phyloP scores from a whole-genome alignment of 2,113 vertebrate genomes.

The Varanus komodoensis region DNA sequence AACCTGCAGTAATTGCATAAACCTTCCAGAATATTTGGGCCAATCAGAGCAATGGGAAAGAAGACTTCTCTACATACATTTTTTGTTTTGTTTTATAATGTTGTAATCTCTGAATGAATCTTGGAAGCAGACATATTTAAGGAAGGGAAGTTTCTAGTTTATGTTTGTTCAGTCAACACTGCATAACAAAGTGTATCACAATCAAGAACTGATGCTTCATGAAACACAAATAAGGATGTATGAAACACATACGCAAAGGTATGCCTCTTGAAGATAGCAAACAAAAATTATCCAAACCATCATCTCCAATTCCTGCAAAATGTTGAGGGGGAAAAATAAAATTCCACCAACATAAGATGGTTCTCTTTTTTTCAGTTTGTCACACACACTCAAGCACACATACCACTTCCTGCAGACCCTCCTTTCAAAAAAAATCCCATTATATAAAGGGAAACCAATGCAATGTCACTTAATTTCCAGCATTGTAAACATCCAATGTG shows the following conservation, averaged over 20 bases:
- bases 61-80: not conserved
- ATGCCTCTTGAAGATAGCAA: not conserved
- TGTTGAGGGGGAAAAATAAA: not conserved
- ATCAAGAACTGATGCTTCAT: not conserved
- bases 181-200: conserved; percentile 29
- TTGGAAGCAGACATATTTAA: not conserved
- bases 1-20: conserved; percentile 56
- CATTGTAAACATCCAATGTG: conserved; percentile 19
- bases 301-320: not conserved
- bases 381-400: not conserved
- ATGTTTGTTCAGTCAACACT: conserved; percentile 28
- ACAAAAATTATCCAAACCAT: not conserved
- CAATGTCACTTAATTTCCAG: conserved; percentile 1
- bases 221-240: not conserved
- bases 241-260: fast-evolving
- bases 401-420: not conserved
- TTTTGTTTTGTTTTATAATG: not conserved
- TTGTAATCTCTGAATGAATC: not conserved
- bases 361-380: not conserved
- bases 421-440: conserved; percentile 24
- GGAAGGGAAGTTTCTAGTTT: conserved; percentile 50
- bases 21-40: conserved; percentile 55
- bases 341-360: not conserved
- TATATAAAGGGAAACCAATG: conserved; percentile 21
- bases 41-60: conserved; percentile 50